phyloP scores from a whole-genome alignment of 1,140 invertebrate genomes.

The Drepana arcuata region DNA sequence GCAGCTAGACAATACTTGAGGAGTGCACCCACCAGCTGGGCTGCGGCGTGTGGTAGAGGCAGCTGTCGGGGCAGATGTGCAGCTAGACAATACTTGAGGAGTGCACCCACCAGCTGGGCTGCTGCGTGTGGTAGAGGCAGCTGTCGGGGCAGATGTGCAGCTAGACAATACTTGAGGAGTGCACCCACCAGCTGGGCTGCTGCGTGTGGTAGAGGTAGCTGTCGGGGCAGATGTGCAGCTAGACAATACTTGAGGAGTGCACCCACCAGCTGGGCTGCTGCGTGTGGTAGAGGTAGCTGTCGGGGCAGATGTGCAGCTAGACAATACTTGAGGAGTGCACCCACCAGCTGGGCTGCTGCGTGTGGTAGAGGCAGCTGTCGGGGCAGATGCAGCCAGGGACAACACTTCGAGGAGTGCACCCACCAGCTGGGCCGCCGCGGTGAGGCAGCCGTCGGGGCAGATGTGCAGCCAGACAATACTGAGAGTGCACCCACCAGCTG shows the following conservation, averaged over 20 bases:
- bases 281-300: conserved; percentile 89
- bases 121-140: conserved; percentile 87
- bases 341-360: conserved; percentile 93
- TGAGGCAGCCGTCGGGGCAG: conserved; percentile 93
- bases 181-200: conserved; percentile 95
- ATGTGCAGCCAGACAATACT: too few relatives aligned
- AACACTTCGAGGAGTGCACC: too few relatives aligned
- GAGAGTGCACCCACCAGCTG: too few relatives aligned
- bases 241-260: too few relatives aligned
- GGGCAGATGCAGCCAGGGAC: conserved; percentile 92
- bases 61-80: conserved; percentile 91
- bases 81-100: too few relatives aligned
- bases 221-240: conserved; percentile 89
- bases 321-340: too few relatives aligned
- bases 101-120: conserved; percentile 96
- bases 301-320: conserved; percentile 90
- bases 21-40: conserved; percentile 97
- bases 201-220: conserved; percentile 89
- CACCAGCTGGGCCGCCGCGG: conserved; percentile 92
- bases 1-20: too few relatives aligned
- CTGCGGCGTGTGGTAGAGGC: conserved; percentile 87
- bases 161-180: too few relatives aligned
- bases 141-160: conserved; percentile 93
- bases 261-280: conserved; percentile 94
- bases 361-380: conserved; percentile 89